Evolutionary conservation across 2,113 vertebrate genomes (phyloP).

Genomic region (Sclerurus mexicanus): DNA sequence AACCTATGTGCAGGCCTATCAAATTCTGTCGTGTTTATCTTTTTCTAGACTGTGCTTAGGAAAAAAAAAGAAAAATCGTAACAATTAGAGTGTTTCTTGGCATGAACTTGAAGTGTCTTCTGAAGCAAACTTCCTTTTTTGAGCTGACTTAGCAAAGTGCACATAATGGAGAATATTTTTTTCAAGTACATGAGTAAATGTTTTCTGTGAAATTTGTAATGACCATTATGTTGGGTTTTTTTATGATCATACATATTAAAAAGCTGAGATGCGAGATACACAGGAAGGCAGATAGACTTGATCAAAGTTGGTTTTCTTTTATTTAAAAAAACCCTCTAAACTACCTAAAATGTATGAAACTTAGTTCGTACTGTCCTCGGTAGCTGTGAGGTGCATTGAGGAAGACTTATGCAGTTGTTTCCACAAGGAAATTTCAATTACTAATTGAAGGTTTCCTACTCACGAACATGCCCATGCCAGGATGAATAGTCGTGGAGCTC

Average conservation of each 20-base stretch:
- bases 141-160: not conserved
- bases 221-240: rapidly evolving
- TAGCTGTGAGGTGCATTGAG: not conserved
- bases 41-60: not conserved
- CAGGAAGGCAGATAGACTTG: not conserved
- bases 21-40: not conserved
- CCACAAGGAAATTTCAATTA: not conserved
- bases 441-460: not conserved
- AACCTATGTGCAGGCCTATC: not conserved
- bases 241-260: not conserved
- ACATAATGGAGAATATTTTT: not conserved
- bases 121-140: not conserved
- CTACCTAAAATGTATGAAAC: not conserved
- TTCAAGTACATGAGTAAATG: not conserved
- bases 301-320: not conserved
- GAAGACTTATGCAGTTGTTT: not conserved
- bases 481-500: not conserved
- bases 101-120: not conserved
- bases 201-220: not conserved
- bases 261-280: not conserved
- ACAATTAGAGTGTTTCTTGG: not conserved
- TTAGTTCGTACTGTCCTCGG: not conserved
- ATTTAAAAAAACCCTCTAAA: rapidly evolving
- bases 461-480: rapidly evolving
- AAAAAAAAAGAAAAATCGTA: not conserved